Evolutionary conservation across 1,140 invertebrate genomes (phyloP).

Genomic region (Oreohelix idahoensis): DNA sequence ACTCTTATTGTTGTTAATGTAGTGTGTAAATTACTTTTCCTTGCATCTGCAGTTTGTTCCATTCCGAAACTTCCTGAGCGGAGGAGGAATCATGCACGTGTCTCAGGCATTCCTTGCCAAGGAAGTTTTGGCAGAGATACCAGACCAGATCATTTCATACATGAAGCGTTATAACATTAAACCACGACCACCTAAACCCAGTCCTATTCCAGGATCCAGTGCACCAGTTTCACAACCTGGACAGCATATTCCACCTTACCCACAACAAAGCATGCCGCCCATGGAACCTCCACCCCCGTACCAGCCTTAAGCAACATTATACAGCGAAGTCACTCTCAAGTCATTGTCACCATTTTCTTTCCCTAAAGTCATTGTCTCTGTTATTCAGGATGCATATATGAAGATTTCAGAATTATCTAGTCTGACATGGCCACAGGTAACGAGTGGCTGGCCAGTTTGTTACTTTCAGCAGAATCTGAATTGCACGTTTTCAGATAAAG

Average conservation of each 20-base stretch:
- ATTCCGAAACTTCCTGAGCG: constrained; percentile 73
- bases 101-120: constrained; percentile 74
- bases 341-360: background rate
- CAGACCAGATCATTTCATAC: constrained; percentile 77
- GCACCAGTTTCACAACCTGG: background rate
- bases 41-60: constrained; percentile 76
- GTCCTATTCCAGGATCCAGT: background rate
- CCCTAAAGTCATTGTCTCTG: no score
- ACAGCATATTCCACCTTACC: constrained; percentile 60
- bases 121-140: constrained; percentile 79
- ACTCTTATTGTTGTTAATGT: no score
- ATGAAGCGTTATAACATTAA: constrained; percentile 76
- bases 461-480: no score
- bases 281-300: background rate
- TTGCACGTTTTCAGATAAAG: no score
- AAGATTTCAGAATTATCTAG: no score
- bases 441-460: no score
- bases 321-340: background rate
- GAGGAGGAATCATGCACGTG: constrained; percentile 54
- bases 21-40: background rate
- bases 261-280: background rate
- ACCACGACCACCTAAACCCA: constrained; percentile 65
- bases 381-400: no score
- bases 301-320: background rate
- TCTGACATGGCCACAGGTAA: no score